Evolutionary conservation across 2,888 invertebrate genomes (phyloP).

Genomic region (Apocheima hispidaria): DNA sequence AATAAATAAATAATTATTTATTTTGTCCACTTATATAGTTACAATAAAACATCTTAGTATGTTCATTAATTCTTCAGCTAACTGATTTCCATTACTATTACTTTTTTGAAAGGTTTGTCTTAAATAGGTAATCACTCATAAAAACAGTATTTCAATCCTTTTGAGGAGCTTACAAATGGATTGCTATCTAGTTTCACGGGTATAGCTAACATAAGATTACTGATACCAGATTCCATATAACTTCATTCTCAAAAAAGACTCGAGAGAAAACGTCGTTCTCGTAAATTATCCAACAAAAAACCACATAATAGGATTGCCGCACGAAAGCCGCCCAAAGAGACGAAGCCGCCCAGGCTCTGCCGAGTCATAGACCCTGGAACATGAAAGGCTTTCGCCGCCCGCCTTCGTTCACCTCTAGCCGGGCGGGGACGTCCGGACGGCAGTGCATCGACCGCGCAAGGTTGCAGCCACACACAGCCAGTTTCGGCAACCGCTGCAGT

Average conservation of each 20-base stretch:
- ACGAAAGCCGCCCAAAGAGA: slow-evolving; percentile 23
- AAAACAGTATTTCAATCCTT: too few species aligned
- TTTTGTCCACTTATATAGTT: background rate
- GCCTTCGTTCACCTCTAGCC: slow-evolving; percentile 15
- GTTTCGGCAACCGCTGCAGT: slow-evolving; percentile 17
- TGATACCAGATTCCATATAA: background rate
- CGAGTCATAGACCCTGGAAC: slow-evolving; percentile 39
- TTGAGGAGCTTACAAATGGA: too few species aligned
- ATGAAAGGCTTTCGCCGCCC: slow-evolving; percentile 24
- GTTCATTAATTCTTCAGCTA: background rate
- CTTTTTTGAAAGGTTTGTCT: too few species aligned
- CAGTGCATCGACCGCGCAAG: slow-evolving; percentile 30
- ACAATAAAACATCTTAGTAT: too few species aligned
- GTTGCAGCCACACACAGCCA: slow-evolving; percentile 24
- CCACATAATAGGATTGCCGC: slow-evolving; percentile 16
- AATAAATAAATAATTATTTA: background rate
- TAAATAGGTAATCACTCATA: too few species aligned
- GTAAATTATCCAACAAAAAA: slow-evolving; percentile 12
- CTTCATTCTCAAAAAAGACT: background rate
- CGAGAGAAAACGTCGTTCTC: slow-evolving; percentile 3
- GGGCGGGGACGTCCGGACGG: slow-evolving; percentile 17
- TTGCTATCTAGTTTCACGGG: background rate
- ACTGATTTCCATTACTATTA: background rate
- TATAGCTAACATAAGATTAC: background rate
- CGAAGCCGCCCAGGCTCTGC: slow-evolving; percentile 25